Evolutionary conservation across 2,888 invertebrate genomes (phyloP), one percentile per base, ranked within the genome.

Genomic region (Lithodes maja): DNA sequence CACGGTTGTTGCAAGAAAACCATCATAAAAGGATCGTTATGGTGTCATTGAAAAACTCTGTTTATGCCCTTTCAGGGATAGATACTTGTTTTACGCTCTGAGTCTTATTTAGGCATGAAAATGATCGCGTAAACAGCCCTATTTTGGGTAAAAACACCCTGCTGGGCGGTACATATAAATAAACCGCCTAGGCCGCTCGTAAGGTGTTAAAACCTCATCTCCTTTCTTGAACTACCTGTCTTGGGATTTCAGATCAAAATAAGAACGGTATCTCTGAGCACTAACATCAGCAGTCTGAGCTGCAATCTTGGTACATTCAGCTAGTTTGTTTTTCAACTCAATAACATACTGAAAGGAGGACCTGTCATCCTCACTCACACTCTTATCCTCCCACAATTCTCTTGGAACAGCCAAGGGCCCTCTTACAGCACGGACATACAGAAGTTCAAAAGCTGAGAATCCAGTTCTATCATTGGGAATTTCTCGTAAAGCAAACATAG

Each of bases 391-490:
- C 87, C 87, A 82, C 17, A 87, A 50, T 12, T 87, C 75, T 71
- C 53, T 49, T 5, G 75, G 75, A 17, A 87, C 87, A 12, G 82
- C 2, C 2, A 82, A 9, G 9, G 75, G 82, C 12, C 87, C 87
- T 12, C 87, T 17, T 15, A 77, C 84, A 55, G 55, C 9, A 17
- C 80, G 12, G 5, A 85, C 77, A 71, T 81, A 81, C 12, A 85
- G 12, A 2, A 81, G 74, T 7, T 85, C 85, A 17, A 89, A 89
- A 15, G 85, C 50, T 2, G 85, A 81, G 17, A 85, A 89, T 33
- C 81, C 89, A 50, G 84, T 83, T 3, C 80, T 7, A 15, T 88
- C 80, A 50, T 77, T 88, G n/a, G n/a, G n/a, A n/a, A n/a, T n/a
- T n/a, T n/a, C n/a, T n/a, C n/a, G n/a, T n/a, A n/a, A n/a, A n/a